Percentiles rank a stretch among this genome's conserved stretches.
Conservation (phyloP, 2,113 vertebrate species). For the Vidua chalybeata region DNA sequence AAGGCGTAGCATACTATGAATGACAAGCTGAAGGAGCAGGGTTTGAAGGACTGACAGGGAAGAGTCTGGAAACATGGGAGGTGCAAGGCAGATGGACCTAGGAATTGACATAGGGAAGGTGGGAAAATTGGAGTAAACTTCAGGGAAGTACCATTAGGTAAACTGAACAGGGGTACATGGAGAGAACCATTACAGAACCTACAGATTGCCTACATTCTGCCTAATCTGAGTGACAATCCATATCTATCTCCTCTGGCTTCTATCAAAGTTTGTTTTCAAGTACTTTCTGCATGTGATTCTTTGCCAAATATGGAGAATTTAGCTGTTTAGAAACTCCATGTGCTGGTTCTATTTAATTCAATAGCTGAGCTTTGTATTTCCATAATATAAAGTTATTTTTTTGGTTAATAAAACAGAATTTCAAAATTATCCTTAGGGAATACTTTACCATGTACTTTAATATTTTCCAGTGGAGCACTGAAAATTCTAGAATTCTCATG, state of each 20-base stretch:
- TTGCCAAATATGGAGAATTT: not conserved
- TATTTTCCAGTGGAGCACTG: slow-evolving; percentile 17
- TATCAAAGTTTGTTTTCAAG: slow-evolving; percentile 21
- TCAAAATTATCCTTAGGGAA: not conserved
- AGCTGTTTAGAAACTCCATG: not conserved
- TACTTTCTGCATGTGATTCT: not conserved
- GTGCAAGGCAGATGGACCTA: no score
- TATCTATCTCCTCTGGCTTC: not conserved
- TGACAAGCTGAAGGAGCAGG: no score
- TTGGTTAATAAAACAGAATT: not conserved
- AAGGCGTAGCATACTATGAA: no score
- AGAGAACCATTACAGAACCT: no score
- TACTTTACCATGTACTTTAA: not conserved
- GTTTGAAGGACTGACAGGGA: no score
- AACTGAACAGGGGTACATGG: no score
- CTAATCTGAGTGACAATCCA: not conserved
- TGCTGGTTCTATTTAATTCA: not conserved
- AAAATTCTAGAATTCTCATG: slow-evolving; percentile 10
- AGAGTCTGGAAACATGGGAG: no score
- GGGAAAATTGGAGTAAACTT: no score
- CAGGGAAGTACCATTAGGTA: no score
- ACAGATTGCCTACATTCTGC: not conserved
- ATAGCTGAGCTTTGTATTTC: slow-evolving; percentile 8
- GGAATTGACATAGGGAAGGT: no score
- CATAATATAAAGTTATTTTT: not conserved